These are phyloP conservation scores for Epinotia bilunana DNA, from an alignment of 2,888 invertebrate genomes.

Conservation along the genomic window DNA sequence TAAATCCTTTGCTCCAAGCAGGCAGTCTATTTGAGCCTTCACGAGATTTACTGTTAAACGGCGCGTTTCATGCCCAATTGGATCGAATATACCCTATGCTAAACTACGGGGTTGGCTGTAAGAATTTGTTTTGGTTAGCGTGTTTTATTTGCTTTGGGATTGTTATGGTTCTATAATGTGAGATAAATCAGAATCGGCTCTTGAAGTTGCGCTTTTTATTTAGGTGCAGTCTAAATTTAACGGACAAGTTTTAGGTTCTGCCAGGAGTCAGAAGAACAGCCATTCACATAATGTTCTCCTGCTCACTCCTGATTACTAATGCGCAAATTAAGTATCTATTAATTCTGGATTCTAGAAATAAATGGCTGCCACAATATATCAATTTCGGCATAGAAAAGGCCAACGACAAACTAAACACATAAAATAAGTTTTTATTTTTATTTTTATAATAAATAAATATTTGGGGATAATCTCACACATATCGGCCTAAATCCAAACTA, in stretches of 20 bases:
- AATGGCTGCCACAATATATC: too few relatives aligned
- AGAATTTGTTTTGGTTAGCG: slow-evolving; percentile 22
- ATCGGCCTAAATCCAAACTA: too few relatives aligned
- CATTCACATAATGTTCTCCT: too few relatives aligned
- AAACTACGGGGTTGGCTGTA: slow-evolving; percentile 21
- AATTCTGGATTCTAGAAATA: too few relatives aligned
- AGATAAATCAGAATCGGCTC: slow-evolving; percentile 2
- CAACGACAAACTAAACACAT: too few relatives aligned
- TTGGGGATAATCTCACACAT: too few relatives aligned
- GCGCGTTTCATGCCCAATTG: slow-evolving; percentile 31
- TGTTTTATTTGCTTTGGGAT: slow-evolving; percentile 13
- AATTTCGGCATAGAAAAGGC: too few relatives aligned
- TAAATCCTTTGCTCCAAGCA: not conserved
- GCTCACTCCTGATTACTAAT: too few relatives aligned
- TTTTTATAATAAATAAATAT: too few relatives aligned
- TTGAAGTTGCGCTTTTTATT: not conserved
- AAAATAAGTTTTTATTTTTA: too few relatives aligned
- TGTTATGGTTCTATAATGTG: slow-evolving; percentile 10
- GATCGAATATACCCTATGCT: slow-evolving; percentile 25
- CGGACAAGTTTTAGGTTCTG: not conserved
- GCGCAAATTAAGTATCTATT: too few relatives aligned
- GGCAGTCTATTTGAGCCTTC: slow-evolving; percentile 50
- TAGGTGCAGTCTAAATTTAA: not conserved
- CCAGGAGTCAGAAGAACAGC: too few relatives aligned
- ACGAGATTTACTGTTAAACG: slow-evolving; percentile 56